phyloP scores from a whole-genome alignment of 2,888 invertebrate genomes.

The Acheta domesticus region DNA sequence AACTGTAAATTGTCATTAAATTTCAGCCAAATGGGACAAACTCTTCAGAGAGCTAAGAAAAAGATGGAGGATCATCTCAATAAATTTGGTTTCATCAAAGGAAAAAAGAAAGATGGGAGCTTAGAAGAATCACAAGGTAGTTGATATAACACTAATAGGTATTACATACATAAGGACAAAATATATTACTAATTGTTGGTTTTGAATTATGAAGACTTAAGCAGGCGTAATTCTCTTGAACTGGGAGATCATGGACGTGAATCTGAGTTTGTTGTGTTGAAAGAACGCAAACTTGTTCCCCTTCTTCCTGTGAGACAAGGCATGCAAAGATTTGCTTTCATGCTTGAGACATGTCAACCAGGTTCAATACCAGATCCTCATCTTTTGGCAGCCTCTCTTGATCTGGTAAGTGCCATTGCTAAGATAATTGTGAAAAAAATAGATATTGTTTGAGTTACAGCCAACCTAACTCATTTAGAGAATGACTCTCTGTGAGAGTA shows the following conservation, averaged over 20 bases:
- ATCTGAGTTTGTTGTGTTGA: constrained; percentile 82
- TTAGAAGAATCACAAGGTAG: constrained; percentile 75
- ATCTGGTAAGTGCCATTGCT: constrained; percentile 65
- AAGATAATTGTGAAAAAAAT: not conserved
- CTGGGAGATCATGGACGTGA: constrained; percentile 75
- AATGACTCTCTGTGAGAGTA: too few relatives aligned
- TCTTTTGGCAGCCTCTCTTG: constrained; percentile 87
- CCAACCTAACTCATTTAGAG: too few relatives aligned
- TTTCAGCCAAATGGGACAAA: constrained; percentile 57
- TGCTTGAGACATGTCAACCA: constrained; percentile 92
- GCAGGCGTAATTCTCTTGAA: constrained; percentile 79
- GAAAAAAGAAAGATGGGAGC: constrained; percentile 85
- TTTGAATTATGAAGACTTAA: constrained; percentile 54
- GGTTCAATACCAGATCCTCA: constrained; percentile 96
- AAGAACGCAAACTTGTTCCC: constrained; percentile 81
- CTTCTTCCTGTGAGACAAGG: constrained; percentile 78
- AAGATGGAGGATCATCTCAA: constrained; percentile 86
- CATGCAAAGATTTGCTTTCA: constrained; percentile 82
- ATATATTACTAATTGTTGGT: not conserved
- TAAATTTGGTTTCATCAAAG: constrained; percentile 75
- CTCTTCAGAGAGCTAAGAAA: constrained; percentile 76
- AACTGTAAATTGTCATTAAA: not conserved
- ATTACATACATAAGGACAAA: not conserved
- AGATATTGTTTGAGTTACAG: too few relatives aligned
- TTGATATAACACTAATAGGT: constrained; percentile 22